Conservation (phyloP, 2,797 vertebrate species). For the Tachyglossus aculeatus region DNA sequence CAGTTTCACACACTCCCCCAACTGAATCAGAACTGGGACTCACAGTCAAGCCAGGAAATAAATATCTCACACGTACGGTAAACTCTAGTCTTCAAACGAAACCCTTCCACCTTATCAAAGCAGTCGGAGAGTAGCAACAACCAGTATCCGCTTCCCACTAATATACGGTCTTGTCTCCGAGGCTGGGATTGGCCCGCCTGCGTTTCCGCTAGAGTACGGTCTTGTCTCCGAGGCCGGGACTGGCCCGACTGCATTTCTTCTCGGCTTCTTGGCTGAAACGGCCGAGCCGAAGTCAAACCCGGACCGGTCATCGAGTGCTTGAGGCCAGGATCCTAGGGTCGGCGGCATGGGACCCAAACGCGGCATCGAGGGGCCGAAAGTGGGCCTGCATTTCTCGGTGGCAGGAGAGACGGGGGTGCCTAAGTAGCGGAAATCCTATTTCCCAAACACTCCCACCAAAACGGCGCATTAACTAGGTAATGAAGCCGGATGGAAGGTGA, state of each 20-base stretch:
- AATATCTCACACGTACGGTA: conserved; percentile 74
- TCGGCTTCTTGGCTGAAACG: conserved; percentile 72
- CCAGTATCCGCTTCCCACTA: conserved; percentile 70
- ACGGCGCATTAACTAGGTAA: conserved; percentile 73
- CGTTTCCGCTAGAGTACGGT: background rate
- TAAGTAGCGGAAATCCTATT: conserved; percentile 70
- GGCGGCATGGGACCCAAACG: conserved; percentile 87
- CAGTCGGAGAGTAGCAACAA: conserved; percentile 75
- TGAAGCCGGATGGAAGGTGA: conserved; percentile 66
- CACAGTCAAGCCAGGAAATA: conserved; percentile 74
- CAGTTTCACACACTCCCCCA: conserved; percentile 65
- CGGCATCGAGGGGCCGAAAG: conserved; percentile 83
- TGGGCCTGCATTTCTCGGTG: conserved; percentile 70
- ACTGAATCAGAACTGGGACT: conserved; percentile 63
- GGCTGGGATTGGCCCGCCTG: conserved; percentile 67
- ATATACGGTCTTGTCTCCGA: conserved; percentile 75
- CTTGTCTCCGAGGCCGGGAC: too few relatives aligned
- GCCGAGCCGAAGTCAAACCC: conserved; percentile 75
- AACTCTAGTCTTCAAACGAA: conserved; percentile 79
- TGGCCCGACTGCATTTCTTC: too few relatives aligned
- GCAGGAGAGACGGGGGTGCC: conserved; percentile 58
- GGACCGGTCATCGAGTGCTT: conserved; percentile 79
- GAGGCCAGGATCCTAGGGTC: conserved; percentile 66
- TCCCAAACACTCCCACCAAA: conserved; percentile 70
- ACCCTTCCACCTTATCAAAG: conserved; percentile 74